Evolutionary conservation across 2,888 invertebrate species (phyloP), one percentile per base, ranked within the genome.

Genomic region (Parasteatoda lunata): DNA sequence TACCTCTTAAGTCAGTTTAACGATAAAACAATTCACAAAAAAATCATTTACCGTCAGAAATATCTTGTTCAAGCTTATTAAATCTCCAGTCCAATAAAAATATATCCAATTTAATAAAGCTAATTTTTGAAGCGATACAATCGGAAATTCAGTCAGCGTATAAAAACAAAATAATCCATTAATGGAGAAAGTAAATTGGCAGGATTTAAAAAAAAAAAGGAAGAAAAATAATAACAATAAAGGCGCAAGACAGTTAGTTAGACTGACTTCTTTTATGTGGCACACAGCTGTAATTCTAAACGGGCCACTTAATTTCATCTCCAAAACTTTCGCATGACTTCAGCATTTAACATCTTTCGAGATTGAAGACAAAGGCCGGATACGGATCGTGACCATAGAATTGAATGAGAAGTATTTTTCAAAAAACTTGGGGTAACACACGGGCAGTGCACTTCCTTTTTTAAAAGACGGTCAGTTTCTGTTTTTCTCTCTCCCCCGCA

Each of bases 351-450:
- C 77, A 84, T 78, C 72, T 68, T 68, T 47, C 30, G n/a, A 52
- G 15, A 30, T 9, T 47, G 65, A 79, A 85, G 65, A 85, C 79
- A 85, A 85, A 80, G 84, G 76, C 84, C 84, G 84, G 84, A 85
- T 85, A 75, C 84, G 76, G 70, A 49, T 70, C 76, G 79, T 70
- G 78, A 75, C 68, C 52, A 69, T 51, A 65, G 65, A 77, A 77
- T 82, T 51, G 73, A 81, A 65, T 66, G 45, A 49, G 51, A 71
- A 69, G 48, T 73, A 70, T 54, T 79, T 79, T 71, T 79, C 71
- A 30, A 47, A 30, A 47, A 69, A 79, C 70, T 64, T 64, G 64
- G 79, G 64, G 79, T 71, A 79, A 79, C 71, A 79, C 70, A 79
- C 71, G 79, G 70, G 64, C 79, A 71, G 45, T 79, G 71, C 51